Conservation (phyloP, 2,888 invertebrate genomes). For the Lingula anatina region DNA sequence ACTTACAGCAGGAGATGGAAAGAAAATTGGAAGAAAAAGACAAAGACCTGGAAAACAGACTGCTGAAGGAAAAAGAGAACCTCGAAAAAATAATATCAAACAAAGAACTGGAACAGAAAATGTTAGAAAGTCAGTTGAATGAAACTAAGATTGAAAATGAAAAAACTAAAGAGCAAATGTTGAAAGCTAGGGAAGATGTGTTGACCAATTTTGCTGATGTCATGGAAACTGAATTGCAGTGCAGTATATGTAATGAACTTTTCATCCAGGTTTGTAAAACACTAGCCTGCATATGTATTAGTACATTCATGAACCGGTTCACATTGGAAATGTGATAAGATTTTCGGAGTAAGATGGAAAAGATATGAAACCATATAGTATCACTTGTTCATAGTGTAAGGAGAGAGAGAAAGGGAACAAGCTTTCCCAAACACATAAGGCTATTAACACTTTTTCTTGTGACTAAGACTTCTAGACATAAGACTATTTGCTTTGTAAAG, state of each 20-base stretch:
- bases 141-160: conserved; percentile 32
- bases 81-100: conserved; percentile 26
- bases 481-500: too few relatives aligned
- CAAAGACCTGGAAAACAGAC: conserved; percentile 25
- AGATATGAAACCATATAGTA: too few relatives aligned
- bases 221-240: conserved; percentile 62
- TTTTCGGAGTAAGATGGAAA: too few relatives aligned
- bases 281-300: too few relatives aligned
- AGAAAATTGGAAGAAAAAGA: conserved; percentile 28
- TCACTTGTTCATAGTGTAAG: too few relatives aligned
- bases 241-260: conserved; percentile 71
- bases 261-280: conserved; percentile 65
- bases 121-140: conserved; percentile 35
- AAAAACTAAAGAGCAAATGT: conserved; percentile 26
- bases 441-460: too few relatives aligned
- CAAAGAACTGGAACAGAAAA: conserved; percentile 37
- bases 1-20: conserved; percentile 55
- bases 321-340: too few relatives aligned
- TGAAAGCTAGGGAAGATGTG: conserved; percentile 32
- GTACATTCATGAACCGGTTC: too few relatives aligned
- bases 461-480: too few relatives aligned
- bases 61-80: conserved; percentile 6
- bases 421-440: too few relatives aligned
- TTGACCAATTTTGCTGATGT: conserved; percentile 40
- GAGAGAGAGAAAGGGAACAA: too few relatives aligned